phyloP scores from a whole-genome alignment of 1,140 invertebrate genomes.

The Lutraria rhynchaena region DNA sequence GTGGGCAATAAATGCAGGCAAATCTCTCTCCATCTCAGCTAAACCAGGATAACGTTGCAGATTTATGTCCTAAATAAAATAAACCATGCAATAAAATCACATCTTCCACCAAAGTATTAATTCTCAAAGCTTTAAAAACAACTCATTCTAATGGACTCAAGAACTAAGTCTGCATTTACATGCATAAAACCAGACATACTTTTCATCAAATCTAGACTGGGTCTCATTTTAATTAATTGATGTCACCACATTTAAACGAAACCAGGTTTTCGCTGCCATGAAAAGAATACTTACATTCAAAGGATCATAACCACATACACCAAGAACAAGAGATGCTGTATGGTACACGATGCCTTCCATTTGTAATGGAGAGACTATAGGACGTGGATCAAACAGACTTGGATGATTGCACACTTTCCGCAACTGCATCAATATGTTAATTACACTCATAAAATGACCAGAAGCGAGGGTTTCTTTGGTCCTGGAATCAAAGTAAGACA shows the following conservation, averaged over 20 bases:
- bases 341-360: constrained; percentile 89
- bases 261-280: no score
- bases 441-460: constrained; percentile 98
- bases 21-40: constrained; percentile 87
- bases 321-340: constrained; percentile 86
- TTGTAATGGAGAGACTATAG: constrained; percentile 96
- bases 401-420: constrained; percentile 99
- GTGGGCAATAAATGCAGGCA: constrained; percentile 93
- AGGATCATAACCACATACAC: constrained; percentile 90
- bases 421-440: constrained; percentile 99
- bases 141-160: no score
- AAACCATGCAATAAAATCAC: background rate
- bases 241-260: no score
- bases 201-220: no score
- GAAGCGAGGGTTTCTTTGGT: constrained; percentile 97
- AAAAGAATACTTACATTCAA: constrained; percentile 86
- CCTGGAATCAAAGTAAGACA: constrained; percentile 88
- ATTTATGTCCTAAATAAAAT: constrained; percentile 87
- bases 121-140: no score
- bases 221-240: no score
- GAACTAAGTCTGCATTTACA: no score
- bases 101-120: no score
- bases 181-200: no score
- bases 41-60: constrained; percentile 88
- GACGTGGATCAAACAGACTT: constrained; percentile 98